Evolutionary conservation across 2,113 vertebrate genomes (phyloP).

Genomic region (chimpanzee (Pan troglodytes)): NHGRI_mPanTro3-v2.1_pri NC_072398.2:1308501-1309000

Average conservation of each 20-base stretch:
- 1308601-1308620: not conserved
- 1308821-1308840: not conserved
- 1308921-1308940: too few relatives aligned
- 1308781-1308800: not conserved
- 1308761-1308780: not conserved
- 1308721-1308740: not conserved
- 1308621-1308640: not conserved
- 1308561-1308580: rapidly evolving
- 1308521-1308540: not conserved
- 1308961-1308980: too few relatives aligned
- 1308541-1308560: not conserved
- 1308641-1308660: not conserved
- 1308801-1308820: not conserved
- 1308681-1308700: not conserved
- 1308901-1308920: too few relatives aligned
- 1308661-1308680: not conserved
- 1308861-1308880: not conserved
- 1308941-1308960: too few relatives aligned
- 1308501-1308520: too few relatives aligned
- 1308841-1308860: not conserved
- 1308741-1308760: not conserved
- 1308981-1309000: too few relatives aligned
- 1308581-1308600: not conserved
- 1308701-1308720: not conserved
- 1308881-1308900: too few relatives aligned